Percentiles rank a stretch among this genome's conserved stretches.
These are phyloP conservation scores for Periophthalmodon schlosseri DNA, from an alignment of 2,113 vertebrate species.

Conservation along the genomic window DNA sequence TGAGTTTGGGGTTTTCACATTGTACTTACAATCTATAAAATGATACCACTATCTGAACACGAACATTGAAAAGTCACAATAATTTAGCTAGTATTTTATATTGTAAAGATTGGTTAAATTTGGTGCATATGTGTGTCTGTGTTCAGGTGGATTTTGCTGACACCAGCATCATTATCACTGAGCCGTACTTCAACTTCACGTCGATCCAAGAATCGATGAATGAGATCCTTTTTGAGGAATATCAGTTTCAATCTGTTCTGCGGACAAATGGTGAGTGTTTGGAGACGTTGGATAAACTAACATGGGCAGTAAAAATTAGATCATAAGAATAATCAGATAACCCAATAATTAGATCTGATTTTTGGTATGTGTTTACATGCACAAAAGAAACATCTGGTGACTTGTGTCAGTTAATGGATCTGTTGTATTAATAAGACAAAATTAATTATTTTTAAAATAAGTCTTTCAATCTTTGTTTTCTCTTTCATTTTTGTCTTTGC, in stretches of 20 bases:
- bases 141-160: constrained; percentile 94
- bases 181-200: constrained; percentile 97
- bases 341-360: too few species aligned
- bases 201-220: constrained; percentile 99
- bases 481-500: too few species aligned
- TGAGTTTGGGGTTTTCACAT: constrained; percentile 47
- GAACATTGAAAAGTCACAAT: not conserved
- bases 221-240: constrained; percentile 98
- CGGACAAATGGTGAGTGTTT: constrained; percentile 86
- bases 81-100: not conserved
- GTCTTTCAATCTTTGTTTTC: too few species aligned
- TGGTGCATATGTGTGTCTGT: not conserved
- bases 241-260: constrained; percentile 95
- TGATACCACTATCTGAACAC: not conserved
- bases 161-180: constrained; percentile 91
- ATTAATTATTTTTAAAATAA: too few species aligned
- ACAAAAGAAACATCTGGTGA: too few species aligned
- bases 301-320: too few species aligned
- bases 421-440: too few species aligned
- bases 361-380: too few species aligned
- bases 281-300: not conserved
- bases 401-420: too few species aligned
- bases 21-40: not conserved
- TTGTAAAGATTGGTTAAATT: not conserved
- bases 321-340: too few species aligned